Evolutionary conservation across 2,888 invertebrate genomes (phyloP).

Genomic region (Disparrhopalites patrizii): DNA sequence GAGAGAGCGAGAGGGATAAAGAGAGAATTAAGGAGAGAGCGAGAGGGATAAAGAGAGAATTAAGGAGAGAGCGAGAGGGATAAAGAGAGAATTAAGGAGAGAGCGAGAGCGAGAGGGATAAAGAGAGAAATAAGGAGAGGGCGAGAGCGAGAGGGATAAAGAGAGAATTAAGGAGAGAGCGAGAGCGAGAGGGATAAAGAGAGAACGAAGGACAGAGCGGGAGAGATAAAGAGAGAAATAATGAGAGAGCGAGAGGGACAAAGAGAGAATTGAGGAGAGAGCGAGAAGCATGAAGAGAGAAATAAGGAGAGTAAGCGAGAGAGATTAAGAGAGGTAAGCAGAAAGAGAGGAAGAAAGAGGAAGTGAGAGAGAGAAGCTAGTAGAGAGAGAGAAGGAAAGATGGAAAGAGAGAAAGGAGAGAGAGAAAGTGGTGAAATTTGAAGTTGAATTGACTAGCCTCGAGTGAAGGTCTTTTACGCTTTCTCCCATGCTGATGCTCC

Average conservation of each 20-base stretch:
- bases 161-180: background rate
- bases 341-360: background rate
- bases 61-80: no score
- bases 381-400: background rate
- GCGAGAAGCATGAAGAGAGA: background rate
- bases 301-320: background rate
- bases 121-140: background rate
- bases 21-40: no score
- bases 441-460: conserved; percentile 15
- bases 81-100: no score
- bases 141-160: background rate
- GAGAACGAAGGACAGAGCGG: background rate
- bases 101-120: no score
- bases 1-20: background rate
- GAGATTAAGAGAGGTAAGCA: background rate
- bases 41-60: no score
- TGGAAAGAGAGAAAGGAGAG: background rate
- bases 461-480: background rate
- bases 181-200: background rate
- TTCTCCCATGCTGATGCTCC: background rate
- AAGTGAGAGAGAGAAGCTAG: background rate
- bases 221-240: background rate
- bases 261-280: background rate
- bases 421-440: background rate
- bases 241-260: background rate